phyloP scores from a whole-genome alignment of 1,140 invertebrate species.

The Trichoplusia ni region DNA sequence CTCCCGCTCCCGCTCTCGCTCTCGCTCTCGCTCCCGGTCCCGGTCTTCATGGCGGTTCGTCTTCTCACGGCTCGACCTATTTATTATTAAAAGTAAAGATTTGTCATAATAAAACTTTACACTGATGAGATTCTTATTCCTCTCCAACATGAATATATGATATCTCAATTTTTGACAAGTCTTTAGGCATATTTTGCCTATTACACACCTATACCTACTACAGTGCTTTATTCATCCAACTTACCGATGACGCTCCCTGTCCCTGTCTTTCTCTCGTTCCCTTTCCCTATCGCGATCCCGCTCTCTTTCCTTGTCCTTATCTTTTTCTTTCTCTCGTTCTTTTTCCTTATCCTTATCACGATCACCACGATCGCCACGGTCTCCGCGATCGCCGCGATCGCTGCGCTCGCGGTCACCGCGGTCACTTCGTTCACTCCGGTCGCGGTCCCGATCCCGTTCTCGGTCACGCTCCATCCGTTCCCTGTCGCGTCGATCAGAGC shows the following conservation, averaged over 20 bases:
- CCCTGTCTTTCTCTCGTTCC: conserved; percentile 53
- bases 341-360: background rate
- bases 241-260: conserved; percentile 54
- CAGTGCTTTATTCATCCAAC: too few species aligned
- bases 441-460: conserved; percentile 58
- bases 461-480: conserved; percentile 70
- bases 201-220: conserved; percentile 51
- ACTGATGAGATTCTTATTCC: too few species aligned
- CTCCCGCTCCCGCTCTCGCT: too few species aligned
- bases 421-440: conserved; percentile 46
- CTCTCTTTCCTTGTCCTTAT: conserved; percentile 67
- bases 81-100: too few species aligned
- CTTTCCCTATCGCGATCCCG: conserved; percentile 32
- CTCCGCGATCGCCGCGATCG: background rate
- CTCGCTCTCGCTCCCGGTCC: conserved; percentile 43
- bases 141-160: too few species aligned
- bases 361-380: background rate
- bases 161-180: too few species aligned
- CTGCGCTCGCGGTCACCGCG: conserved; percentile 66
- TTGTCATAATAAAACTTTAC: too few species aligned
- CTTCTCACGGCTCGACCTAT: conserved; percentile 56
- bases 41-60: conserved; percentile 55
- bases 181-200: background rate
- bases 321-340: conserved; percentile 26
- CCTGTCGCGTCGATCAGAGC: conserved; percentile 65